Evolutionary conservation across 2,888 invertebrate genomes (phyloP), one percentile per base, ranked within the genome.

Genomic region (Clistopyga incitator): DNA sequence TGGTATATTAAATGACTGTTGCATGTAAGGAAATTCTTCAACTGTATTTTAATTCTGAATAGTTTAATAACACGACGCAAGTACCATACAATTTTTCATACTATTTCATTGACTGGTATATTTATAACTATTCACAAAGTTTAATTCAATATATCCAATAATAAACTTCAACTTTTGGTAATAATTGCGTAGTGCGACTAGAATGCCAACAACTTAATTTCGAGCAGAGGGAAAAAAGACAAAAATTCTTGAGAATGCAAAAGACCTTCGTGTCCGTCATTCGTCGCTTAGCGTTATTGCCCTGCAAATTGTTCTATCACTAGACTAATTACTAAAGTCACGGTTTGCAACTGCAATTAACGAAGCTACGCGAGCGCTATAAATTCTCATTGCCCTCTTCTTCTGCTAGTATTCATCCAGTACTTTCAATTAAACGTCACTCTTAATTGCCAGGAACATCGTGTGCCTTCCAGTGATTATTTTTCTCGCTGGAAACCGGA

Each of bases 381-480:
- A 90, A 90, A 90, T 90, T 84, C 87, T 90, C 88, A 88, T 90
- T 88, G 86, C 77, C 64, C 78, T 77, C 8, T 38, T 50, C 18
- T 56, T 34, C 11, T 25, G 23, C 20, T 20, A 1, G 23, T 10
- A 6, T 6, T 10, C 25, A 25, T 50, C 59, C 15, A 86, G 82
- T 80, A 87, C 82, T 88, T 88, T 89, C 89, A 90, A 90, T 90
- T 90, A 89, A 84, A 72, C 83, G 45, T 76, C 71, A 76, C 56
- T 65, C 25, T 83, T 87, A 89, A 89, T 89, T 88, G 89, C 61
- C 81, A 84, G 82, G 52, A 81, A 45, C 50, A 59, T 71, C 68
- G 61, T 42, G 25, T 68, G 77, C 82, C 82, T 85, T 85, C 29
- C 84, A 68, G 81, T 52, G 64, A 77, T 54, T 29, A 64, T 64